Base-by-base conservation (phyloP, 64 coral and sea anemone species). In the Montipora cactus region DNA sequence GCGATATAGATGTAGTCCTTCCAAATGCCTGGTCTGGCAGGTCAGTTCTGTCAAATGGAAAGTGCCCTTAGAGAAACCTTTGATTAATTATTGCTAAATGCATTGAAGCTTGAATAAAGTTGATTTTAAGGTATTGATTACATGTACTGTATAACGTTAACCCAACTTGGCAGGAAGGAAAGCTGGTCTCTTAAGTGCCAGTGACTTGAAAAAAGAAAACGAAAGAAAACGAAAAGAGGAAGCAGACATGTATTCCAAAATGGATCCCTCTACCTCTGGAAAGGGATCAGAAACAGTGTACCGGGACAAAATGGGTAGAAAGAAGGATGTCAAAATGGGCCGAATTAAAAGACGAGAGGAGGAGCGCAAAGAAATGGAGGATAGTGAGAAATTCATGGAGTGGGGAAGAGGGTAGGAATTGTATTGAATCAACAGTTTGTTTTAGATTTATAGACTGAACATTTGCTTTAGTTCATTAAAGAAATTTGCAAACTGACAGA, bases 391-490 rank as follows among this genome's bases (percentile, higher is more conserved):
- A 44, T 98, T 94, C 55, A 88, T 88, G 76, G 77, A 95, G 47
- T 98, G 94, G 97, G 97, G 97, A 75, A 95, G 84, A 91, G 97
- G 97, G 97, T 98, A 87, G 88, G 77, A 14, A 64, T 85, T 58
- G 46, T 5, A 16, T 15, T 71, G 18, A 0, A 15, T 25, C 25
- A 25, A 25, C 25, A 25, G 25, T 25, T 25, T 25, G 25, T 0
- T 25, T 25, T 25, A 25, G 25, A 25, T 1, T 25, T 25, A 25
- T 25, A 25, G 25, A 25, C 25, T 25, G 0, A 25, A 25, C 0
- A 25, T 25, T 25, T 25, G 25, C 25, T 25, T 25, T 25, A 25
- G 25, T 25, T 25, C 25, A 25, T 25, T 1, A 25, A 25, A 25
- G 25, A 25, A 25, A 25, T 25, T 25, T 25, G 25, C 25, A 25